Percentiles rank a stretch among this genome's conserved stretches.
Evolutionary conservation across 2,888 invertebrate genomes (phyloP).

Genomic region (Baccha elongata): DNA sequence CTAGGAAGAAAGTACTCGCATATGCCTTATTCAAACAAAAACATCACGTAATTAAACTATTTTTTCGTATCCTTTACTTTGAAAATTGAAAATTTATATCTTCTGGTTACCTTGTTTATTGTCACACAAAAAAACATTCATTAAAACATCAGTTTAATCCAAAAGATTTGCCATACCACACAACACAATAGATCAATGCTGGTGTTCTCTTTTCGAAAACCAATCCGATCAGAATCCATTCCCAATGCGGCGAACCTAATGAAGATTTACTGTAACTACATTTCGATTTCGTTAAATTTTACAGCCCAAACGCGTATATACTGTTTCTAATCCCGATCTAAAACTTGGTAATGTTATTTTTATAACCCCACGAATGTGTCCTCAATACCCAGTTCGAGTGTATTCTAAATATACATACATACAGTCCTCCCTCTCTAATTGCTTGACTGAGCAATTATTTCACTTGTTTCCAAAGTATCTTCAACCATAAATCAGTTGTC

Average conservation of each 20-base stretch:
- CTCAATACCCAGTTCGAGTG: not conserved
- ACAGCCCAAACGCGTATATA: conserved; percentile 40
- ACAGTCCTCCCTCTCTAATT: conserved; percentile 70
- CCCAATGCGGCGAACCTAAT: conserved; percentile 73
- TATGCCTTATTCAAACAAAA: no score
- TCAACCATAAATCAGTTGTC: conserved; percentile 74
- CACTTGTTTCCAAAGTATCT: conserved; percentile 74
- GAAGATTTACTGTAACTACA: conserved; percentile 73
- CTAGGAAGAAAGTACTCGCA: no score
- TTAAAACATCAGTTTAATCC: conserved; percentile 54
- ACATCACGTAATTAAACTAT: no score
- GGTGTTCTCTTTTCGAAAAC: conserved; percentile 9
- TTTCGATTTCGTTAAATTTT: conserved; percentile 67
- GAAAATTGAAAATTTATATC: conserved; percentile 21
- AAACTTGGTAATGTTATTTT: conserved; percentile 72
- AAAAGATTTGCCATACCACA: conserved; percentile 34
- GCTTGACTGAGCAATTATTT: conserved; percentile 74
- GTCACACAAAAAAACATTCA: conserved; percentile 41
- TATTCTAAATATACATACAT: conserved; percentile 8
- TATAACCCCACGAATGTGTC: conserved; percentile 44
- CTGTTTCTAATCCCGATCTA: conserved; percentile 66
- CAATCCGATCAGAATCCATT: conserved; percentile 63
- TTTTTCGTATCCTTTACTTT: not conserved
- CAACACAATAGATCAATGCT: conserved; percentile 57
- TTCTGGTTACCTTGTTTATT: conserved; percentile 17